phyloP scores from a whole-genome alignment of 2,888 invertebrate genomes.

The Myopa testacea region DNA sequence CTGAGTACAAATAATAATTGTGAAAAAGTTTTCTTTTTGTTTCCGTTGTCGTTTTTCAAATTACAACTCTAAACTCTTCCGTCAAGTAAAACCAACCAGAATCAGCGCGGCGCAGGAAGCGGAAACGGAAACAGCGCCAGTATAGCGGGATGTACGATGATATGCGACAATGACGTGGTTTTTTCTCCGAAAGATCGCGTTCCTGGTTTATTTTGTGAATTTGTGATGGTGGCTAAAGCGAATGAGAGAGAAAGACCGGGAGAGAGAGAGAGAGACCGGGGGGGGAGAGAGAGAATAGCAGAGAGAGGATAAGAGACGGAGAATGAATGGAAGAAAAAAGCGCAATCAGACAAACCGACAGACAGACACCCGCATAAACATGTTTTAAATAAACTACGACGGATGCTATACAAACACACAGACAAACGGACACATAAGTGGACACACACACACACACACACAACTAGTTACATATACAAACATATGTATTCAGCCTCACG shows the following conservation, averaged over 20 bases:
- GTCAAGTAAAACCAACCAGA: too few relatives aligned
- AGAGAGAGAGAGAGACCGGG: neutral
- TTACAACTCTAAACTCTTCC: too few relatives aligned
- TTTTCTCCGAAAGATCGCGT: neutral
- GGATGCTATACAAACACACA: neutral
- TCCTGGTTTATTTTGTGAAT: neutral
- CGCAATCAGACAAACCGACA: neutral
- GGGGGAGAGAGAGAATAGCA: neutral
- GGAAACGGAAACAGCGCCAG: neutral
- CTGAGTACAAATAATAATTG: too few relatives aligned
- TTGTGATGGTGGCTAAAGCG: neutral
- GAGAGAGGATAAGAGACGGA: neutral
- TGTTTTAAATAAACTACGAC: conserved; percentile 19
- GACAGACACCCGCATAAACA: conserved; percentile 20
- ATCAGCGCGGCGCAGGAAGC: too few relatives aligned
- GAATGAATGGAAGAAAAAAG: neutral
- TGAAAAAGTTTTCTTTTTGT: too few relatives aligned
- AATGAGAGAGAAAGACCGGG: neutral
- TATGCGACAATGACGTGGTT: neutral
- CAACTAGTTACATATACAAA: neutral
- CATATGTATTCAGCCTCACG: neutral
- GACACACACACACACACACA: neutral
- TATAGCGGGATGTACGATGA: conserved; percentile 11
- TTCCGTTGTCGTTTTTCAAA: too few relatives aligned
- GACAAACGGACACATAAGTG: neutral